Base-by-base conservation (phyloP, 2,797 vertebrate species). In the Acanthornis magna region DNA sequence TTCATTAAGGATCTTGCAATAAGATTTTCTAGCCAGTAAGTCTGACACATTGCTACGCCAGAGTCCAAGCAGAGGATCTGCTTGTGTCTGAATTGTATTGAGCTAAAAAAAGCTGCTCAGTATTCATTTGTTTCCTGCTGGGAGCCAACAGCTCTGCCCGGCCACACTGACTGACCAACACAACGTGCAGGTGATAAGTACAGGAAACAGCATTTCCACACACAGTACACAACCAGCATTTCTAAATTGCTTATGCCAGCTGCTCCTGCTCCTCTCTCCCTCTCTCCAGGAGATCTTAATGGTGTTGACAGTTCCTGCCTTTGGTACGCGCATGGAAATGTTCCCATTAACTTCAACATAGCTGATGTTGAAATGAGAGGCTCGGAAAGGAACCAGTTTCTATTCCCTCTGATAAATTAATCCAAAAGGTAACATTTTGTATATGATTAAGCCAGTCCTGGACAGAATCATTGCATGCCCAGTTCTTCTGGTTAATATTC, bases 101-200 rank as follows among this genome's bases (percentile, higher is more conserved):
- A 68, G 66, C 66, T 72, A 6, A 58, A 63, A 50, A 51, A 29
- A 19, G 50, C 50, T 75, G 71, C 4, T 73, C 51, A 43, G 13
- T 5, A 5, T 21, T 40, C 67, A 9, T 30, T 23, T 43, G 10
- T 7, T 80, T n/a, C 66, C 70, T 45, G 50, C 20, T 1, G 5
- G 77, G 50, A 71, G 23, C 43, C 5, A 3, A 4, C 16, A 54
- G 68, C 27, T 51, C 75, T 83, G 75, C 62, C 34, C 3, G 0
- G 51, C 51, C 16, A 2, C 4, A 1, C 54, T 29, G 60, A 3
- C 8, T 19, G 73, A 13, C 30, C 80, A 5, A 1, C 0, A 4
- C 29, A 42, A 23, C 1, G 1, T 3, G 45, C 63, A 6, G 7
- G 42, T 12, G 27, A 3, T 6, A 2, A 5, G 26, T 4, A 2